Conservation (phyloP, 2,797 vertebrate species). For the Lacerta viridis region DNA sequence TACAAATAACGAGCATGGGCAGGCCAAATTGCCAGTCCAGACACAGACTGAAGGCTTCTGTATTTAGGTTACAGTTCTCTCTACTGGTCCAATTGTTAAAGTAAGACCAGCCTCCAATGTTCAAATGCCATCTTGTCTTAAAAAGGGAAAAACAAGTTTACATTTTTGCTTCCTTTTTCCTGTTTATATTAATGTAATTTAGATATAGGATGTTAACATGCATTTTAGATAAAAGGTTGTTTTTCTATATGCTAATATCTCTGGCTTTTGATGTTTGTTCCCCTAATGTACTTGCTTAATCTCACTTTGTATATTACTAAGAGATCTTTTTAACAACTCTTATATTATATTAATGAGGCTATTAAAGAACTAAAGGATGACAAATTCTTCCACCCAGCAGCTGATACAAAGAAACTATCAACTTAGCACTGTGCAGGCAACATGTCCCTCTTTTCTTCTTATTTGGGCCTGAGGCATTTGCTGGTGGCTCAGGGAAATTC, state of each 20-base stretch:
- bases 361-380: neutral
- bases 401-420: neutral
- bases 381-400: neutral
- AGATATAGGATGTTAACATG: neutral
- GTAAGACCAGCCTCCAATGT: neutral
- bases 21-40: neutral
- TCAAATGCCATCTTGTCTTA: neutral
- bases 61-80: neutral
- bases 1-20: neutral
- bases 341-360: neutral
- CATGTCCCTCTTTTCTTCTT: neutral
- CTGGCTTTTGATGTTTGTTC: neutral
- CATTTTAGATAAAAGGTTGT: neutral
- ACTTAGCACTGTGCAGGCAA: neutral
- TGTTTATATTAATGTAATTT: neutral
- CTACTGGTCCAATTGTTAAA: neutral
- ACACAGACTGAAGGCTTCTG: neutral
- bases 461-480: neutral
- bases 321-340: neutral
- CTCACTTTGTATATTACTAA: neutral
- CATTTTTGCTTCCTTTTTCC: neutral
- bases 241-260: neutral
- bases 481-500: neutral
- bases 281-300: neutral
- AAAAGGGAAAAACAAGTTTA: neutral